Base-by-base conservation (phyloP, 2,888 invertebrate species). In the Drosophila rellima region DNA sequence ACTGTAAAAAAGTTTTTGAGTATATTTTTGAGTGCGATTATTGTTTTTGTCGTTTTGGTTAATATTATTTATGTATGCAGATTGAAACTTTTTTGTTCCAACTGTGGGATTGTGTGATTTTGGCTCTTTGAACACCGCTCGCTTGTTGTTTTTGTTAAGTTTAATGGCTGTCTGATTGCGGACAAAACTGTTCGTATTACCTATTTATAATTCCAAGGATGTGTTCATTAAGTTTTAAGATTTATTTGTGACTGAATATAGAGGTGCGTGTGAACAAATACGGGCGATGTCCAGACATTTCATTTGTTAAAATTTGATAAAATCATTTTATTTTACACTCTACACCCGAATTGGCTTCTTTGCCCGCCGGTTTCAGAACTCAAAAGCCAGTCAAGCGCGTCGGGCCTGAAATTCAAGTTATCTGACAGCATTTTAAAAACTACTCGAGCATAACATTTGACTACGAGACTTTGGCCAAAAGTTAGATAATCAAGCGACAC, bases 11-110 rank as follows among this genome's bases (percentile, higher is more conserved):
- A 67, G 66, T 80, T 80, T 64, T 72, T 51, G n/a, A 50, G 63
- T 76, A 67, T 51, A 39, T 70, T 60, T 63, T 40, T 48, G 50
- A 40, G 47, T 55, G 45, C 31, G 47, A 44, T 52, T 59, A 51
- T 74, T 74, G 54, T 78, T 61, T 67, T 78, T 52, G 68, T 47
- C 39, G 74, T 81, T 81, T 70, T 68, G 67, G 59, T 75, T 70
- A 67, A 70, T 69, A 85, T 88, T 85, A 89, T 88, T 83, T 83
- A 83, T 83, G 66, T 62, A 83, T 89, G 80, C 86, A 82, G 70
- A 70, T 61, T 72, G 65, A 61, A 87, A 78, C 64, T 70, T 63
- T 68, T 72, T 40, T 40, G n/a, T 57, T 37, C 29, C 15, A 57
- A 57, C 62, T 78, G 68, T 66, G 67, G 52, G 65, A 68, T 51